phyloP scores from a whole-genome alignment of 23 tunicate genomes.

The Halocynthia roretzi region DNA sequence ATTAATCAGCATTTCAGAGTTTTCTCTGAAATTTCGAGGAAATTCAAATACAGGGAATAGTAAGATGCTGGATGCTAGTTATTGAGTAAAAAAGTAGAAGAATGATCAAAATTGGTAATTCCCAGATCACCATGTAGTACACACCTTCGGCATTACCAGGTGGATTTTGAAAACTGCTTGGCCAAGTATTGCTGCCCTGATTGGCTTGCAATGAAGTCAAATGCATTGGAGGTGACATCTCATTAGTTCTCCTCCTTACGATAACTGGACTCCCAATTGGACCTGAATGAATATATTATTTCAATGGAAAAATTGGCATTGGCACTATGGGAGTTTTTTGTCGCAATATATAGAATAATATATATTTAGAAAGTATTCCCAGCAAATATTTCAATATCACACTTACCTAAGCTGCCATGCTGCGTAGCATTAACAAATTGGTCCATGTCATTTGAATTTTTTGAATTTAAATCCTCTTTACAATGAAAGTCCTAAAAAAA shows the following conservation, averaged over 20 bases:
- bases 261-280: constrained; percentile 15
- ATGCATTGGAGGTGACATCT: constrained; percentile 8
- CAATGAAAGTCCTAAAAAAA: background rate
- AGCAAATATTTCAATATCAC: background rate
- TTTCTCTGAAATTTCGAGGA: too few relatives aligned
- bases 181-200: constrained; percentile 27
- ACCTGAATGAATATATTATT: background rate
- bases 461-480: background rate
- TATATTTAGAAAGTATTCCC: background rate
- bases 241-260: constrained; percentile 6
- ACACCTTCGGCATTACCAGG: background rate
- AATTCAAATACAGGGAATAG: too few relatives aligned
- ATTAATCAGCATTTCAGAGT: too few relatives aligned
- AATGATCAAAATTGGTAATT: too few relatives aligned
- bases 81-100: too few relatives aligned
- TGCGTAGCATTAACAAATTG: background rate
- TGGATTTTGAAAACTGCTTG: background rate
- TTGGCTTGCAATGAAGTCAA: background rate
- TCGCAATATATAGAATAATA: background rate
- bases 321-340: background rate
- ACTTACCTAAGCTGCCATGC: background rate
- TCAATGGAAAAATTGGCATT: background rate
- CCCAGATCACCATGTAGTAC: too few relatives aligned
- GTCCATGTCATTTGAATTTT: constrained; percentile 8
- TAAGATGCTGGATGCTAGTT: too few relatives aligned